Evolutionary conservation across 2,888 invertebrate species (phyloP), one percentile per base, ranked within the genome.

Genomic region (Zele albiditarsus): DNA sequence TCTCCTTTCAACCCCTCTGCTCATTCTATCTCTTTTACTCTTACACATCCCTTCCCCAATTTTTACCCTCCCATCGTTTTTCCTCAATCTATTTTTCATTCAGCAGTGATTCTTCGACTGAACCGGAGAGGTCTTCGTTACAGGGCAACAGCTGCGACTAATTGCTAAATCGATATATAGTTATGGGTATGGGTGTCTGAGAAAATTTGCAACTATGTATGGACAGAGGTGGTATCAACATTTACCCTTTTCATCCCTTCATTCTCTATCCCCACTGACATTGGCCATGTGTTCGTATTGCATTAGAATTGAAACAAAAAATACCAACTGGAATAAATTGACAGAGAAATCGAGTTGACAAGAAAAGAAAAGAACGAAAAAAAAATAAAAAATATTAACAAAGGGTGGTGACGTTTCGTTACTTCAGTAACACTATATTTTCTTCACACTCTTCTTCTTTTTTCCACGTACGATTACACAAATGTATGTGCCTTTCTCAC

Each of bases 81-180:
- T 10, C n/a, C 53, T 53, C 53, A 53, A 53, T 53, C 20, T 53
- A 53, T 53, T 53, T 53, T 20, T 20, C 53, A 53, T 53, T 53
- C 20, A 20, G 6, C 74, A 63, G 60, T 73, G 74, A 78, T 79
- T 78, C 77, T 78, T 72, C 46, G 31, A 53, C 71, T 74, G 53
- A 67, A 73, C 78, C 23, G 62, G 58, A 77, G 76, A 74, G 53
- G 75, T 76, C 63, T 79, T 73, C 77, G 77, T 78, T 78, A 75
- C 76, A 81, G 80, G 78, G 76, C 79, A 79, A 71, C 82, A 80
- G 81, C 82, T 82, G 83, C 73, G 79, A 78, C 80, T 82, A 82
- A 83, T 83, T 80, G 80, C 80, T 79, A 80, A 83, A 80, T 76
- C 73, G 67, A 77, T 74, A 20, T 53, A 69, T 71, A 63, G 31